These are phyloP conservation scores for Vanessa cardui DNA, from an alignment of 2,888 invertebrate species.

Conservation along the genomic window DNA sequence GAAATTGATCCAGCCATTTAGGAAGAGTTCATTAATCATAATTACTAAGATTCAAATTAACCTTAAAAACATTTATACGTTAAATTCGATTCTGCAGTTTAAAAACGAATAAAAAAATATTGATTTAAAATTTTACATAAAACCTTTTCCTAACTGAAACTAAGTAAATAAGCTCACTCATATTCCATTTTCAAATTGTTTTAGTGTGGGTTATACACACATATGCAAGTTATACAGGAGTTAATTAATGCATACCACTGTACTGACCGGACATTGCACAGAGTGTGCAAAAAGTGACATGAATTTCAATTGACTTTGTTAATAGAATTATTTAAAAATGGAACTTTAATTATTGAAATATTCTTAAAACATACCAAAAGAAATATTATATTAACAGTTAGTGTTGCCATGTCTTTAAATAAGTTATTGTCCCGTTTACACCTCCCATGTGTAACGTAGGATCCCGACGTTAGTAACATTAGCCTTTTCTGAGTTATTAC, in stretches of 20 bases:
- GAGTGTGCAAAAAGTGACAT: conserved; percentile 21
- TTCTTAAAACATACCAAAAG: neutral
- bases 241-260: conserved; percentile 13
- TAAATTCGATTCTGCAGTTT: too few species aligned
- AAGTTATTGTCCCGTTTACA: neutral
- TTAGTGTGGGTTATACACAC: conserved; percentile 5
- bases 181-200: neutral
- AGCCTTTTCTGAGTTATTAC: neutral
- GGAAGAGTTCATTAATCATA: too few species aligned
- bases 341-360: neutral
- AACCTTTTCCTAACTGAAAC: too few species aligned
- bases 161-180: too few species aligned
- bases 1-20: too few species aligned
- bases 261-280: conserved; percentile 27
- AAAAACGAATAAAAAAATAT: too few species aligned
- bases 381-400: neutral
- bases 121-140: too few species aligned
- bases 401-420: neutral
- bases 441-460: neutral
- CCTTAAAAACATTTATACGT: too few species aligned
- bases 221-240: conserved; percentile 9
- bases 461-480: neutral
- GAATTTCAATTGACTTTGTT: conserved; percentile 25
- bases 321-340: neutral
- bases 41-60: too few species aligned